Base-by-base conservation (phyloP, 2,888 invertebrate genomes). In the Ametastegia equiseti region DNA sequence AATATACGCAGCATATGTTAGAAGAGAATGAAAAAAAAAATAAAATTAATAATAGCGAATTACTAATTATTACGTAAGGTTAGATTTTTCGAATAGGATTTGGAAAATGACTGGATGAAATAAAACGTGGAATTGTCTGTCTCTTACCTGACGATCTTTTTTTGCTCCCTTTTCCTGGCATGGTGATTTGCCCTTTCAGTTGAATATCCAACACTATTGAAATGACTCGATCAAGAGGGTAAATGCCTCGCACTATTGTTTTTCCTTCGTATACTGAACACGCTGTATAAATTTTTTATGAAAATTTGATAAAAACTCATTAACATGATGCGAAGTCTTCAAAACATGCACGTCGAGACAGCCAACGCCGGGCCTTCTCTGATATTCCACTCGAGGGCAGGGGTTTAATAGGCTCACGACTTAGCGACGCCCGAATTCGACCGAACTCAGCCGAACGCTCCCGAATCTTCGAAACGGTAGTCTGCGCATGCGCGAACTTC, bases 181-280 rank as follows among this genome's bases (percentile, higher is more conserved):
- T 96, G 93, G 90, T 95, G 92, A 84, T 86, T 91, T 89, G 83
- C 85, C 87, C 90, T 89, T 89, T 91, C 92, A 92, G 92, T 92
- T 92, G n/a, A 67, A 92, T 92, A 93, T 93, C 93, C 93, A 90
- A 91, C 92, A 92, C 93, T 93, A 92, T 93, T 92, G 92, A 92
- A 93, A 92, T 93, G 93, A 94, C 94, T 94, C 93, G 94, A 96
- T 96, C 96, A 96, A 95, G 96, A 96, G 92, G 95, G 95, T 93
- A 95, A 94, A 95, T 94, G 94, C 94, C 95, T 95, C 91, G 93
- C 93, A 94, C 94, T 94, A 93, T 93, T 94, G 93, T 94, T 94
- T 94, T 94, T 94, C 93, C 93, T 94, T 93, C 94, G 94, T 94
- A 94, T 94, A 94, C 94, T 94, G 93, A 93, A 93, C 92, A 94